These are phyloP conservation scores for Ceramica pisi DNA, from an alignment of 2,888 invertebrate genomes.

Conservation along the genomic window DNA sequence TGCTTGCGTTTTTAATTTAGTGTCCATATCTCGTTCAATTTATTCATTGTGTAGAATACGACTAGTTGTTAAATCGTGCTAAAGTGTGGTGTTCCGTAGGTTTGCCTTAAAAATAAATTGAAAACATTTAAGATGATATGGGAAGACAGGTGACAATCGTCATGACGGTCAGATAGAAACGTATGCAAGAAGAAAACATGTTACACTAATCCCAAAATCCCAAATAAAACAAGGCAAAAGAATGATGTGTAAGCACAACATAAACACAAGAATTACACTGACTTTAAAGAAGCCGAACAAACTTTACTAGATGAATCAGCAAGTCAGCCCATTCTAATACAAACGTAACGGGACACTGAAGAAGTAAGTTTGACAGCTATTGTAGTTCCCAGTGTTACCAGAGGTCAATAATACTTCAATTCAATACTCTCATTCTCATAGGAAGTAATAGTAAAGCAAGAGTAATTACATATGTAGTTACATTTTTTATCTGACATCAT, in stretches of 20 bases:
- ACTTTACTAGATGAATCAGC: conserved; percentile 34
- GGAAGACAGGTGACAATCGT: background rate
- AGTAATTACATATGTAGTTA: background rate
- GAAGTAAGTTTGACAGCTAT: conserved; percentile 20
- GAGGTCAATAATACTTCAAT: conserved; percentile 23
- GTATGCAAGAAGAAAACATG: background rate
- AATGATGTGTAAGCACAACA: background rate
- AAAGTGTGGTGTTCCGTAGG: conserved; percentile 16
- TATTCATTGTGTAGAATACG: conserved; percentile 9
- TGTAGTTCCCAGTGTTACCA: conserved; percentile 14
- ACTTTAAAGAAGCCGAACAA: background rate
- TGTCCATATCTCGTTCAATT: conserved; percentile 22
- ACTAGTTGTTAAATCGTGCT: background rate
- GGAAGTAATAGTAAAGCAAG: conserved; percentile 6
- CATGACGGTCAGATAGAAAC: background rate
- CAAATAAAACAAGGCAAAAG: background rate
- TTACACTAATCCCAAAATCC: background rate
- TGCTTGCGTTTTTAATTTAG: conserved; percentile 35
- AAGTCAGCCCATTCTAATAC: conserved; percentile 10
- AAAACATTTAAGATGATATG: background rate
- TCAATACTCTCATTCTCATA: background rate
- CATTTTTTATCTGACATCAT: background rate
- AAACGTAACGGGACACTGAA: conserved; percentile 22
- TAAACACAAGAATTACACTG: background rate
- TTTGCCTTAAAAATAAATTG: too few relatives aligned